These are phyloP conservation scores for Heliocidaris erythrogramma DNA, from an alignment of 35 echinoderm and acorn worm genomes.

Conservation along the genomic window DNA sequence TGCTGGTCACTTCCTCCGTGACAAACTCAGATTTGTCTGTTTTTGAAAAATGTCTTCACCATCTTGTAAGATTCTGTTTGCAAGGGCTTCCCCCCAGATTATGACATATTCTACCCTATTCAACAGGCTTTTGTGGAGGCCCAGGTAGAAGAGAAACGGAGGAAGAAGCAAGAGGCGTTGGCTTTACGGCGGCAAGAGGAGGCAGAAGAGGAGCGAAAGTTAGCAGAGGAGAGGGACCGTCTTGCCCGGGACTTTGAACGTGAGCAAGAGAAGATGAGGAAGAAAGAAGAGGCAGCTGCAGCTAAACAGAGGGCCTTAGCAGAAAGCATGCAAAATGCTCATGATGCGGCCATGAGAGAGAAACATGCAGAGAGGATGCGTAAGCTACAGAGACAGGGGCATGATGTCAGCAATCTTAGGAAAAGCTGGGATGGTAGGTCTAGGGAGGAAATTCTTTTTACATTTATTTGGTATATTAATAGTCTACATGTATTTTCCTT, in stretches of 20 bases:
- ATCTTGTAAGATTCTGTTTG: not conserved
- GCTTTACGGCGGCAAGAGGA: slow-evolving; percentile 71
- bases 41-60: not conserved
- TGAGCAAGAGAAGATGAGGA: slow-evolving; percentile 75
- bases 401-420: slow-evolving; percentile 77
- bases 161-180: slow-evolving; percentile 79
- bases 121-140: slow-evolving; percentile 63
- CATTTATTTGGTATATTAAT: no score
- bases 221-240: slow-evolving; percentile 63
- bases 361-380: slow-evolving; percentile 74
- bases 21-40: no score
- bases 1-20: no score
- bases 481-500: no score
- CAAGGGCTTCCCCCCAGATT: not conserved
- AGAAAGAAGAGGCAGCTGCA: slow-evolving; percentile 78
- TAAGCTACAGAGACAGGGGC: slow-evolving; percentile 64
- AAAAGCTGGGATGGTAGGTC: slow-evolving; percentile 82
- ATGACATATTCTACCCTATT: not conserved
- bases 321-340: slow-evolving; percentile 64
- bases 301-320: slow-evolving; percentile 64
- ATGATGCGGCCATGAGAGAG: slow-evolving; percentile 63
- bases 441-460: not conserved
- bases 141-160: slow-evolving; percentile 86
- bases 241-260: slow-evolving; percentile 70
- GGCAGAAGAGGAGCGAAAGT: slow-evolving; percentile 66